phyloP scores from a whole-genome alignment of 2,113 vertebrate genomes.

The Channa maculata region DNA sequence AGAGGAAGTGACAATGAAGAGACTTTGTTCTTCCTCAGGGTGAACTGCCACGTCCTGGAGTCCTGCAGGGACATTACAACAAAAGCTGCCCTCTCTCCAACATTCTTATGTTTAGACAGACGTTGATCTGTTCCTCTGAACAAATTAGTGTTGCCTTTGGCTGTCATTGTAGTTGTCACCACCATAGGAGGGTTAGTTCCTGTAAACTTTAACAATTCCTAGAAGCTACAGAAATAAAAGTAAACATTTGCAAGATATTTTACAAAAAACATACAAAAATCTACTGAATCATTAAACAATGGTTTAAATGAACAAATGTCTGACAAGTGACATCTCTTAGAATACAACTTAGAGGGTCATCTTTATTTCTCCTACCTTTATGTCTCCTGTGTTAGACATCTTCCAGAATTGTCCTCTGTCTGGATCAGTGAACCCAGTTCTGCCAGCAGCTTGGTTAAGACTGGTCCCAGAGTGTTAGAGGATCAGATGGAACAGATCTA shows the following conservation, averaged over 20 bases:
- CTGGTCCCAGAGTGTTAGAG: background rate
- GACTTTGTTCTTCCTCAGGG: slow-evolving; percentile 27
- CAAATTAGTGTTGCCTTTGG: slow-evolving; percentile 53
- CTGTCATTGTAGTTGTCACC: slow-evolving; percentile 16
- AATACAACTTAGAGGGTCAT: no score
- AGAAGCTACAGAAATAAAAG: background rate
- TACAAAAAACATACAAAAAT: no score
- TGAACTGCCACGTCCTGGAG: slow-evolving; percentile 61
- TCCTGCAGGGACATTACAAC: slow-evolving; percentile 55
- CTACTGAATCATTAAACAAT: no score
- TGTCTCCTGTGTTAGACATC: no score
- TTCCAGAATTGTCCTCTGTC: background rate
- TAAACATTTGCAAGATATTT: no score
- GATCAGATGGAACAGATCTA: slow-evolving; percentile 3
- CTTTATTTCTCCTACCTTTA: no score
- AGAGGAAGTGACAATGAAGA: slow-evolving; percentile 5
- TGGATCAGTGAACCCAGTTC: no score
- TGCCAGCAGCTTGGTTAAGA: no score
- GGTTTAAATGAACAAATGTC: no score
- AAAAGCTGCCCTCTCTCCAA: slow-evolving; percentile 39
- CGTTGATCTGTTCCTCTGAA: slow-evolving; percentile 68
- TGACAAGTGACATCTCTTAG: no score
- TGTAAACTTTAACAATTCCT: background rate
- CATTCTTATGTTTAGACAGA: slow-evolving; percentile 69
- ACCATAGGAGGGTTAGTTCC: background rate